phyloP scores from a whole-genome alignment of 1,140 invertebrate genomes.

The Drosophila mojavensis region DNA sequence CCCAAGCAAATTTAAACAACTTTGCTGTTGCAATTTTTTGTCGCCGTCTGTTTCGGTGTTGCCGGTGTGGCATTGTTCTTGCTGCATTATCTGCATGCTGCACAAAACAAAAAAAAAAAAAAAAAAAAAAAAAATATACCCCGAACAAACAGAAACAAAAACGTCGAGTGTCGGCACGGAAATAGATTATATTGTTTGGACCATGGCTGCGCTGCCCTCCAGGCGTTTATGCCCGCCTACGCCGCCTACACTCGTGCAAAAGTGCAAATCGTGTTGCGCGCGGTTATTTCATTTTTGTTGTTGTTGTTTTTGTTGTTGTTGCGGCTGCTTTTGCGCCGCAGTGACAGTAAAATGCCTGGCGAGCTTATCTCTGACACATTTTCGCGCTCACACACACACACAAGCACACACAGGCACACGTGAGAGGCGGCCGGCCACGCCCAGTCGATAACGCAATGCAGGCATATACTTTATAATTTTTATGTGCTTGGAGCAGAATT shows the following conservation, averaged over 20 bases:
- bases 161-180: conserved; percentile 53
- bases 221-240: conserved; percentile 47
- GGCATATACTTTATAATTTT: conserved; percentile 70
- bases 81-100: conserved; percentile 56
- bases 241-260: conserved; percentile 24
- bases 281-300: conserved; percentile 13
- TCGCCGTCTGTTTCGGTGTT: not conserved
- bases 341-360: conserved; percentile 62
- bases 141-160: conserved; percentile 34
- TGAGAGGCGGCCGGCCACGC: conserved; percentile 23
- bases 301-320: conserved; percentile 8
- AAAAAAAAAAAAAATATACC: no score
- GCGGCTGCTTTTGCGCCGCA: conserved; percentile 18
- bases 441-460: conserved; percentile 56
- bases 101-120: conserved; percentile 9
- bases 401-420: conserved; percentile 8
- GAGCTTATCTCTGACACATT: conserved; percentile 71
- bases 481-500: conserved; percentile 28
- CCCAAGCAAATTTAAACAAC: conserved; percentile 60
- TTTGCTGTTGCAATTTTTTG: conserved; percentile 6
- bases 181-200: conserved; percentile 80
- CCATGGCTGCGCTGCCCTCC: conserved; percentile 65
- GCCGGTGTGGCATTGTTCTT: conserved; percentile 30
- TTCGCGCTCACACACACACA: conserved; percentile 15
- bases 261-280: conserved; percentile 63